phyloP scores from a whole-genome alignment of 2,888 invertebrate species.

The Ectobius pallidus region DNA sequence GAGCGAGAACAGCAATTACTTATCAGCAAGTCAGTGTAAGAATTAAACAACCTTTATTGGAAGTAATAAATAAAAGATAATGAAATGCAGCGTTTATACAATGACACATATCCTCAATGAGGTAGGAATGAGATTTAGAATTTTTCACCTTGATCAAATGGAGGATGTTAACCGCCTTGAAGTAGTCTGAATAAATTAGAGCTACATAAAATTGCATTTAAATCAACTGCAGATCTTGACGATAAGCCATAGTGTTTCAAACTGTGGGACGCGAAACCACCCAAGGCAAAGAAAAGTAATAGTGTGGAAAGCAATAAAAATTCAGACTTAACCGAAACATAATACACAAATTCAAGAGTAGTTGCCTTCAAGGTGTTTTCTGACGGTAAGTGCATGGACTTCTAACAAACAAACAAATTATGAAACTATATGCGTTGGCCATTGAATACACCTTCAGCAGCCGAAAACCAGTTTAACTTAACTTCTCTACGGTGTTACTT shows the following conservation, averaged over 20 bases:
- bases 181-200: not conserved
- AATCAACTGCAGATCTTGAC: not conserved
- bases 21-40: not conserved
- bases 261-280: not conserved
- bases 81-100: not conserved
- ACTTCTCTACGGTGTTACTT: no score
- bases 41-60: not conserved
- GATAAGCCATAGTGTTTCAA: not conserved
- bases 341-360: not conserved
- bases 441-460: no score
- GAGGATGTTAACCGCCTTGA: not conserved
- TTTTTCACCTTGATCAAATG: not conserved
- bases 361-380: not conserved
- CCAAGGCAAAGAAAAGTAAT: not conserved
- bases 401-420: no score
- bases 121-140: no score
- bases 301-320: not conserved
- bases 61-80: not conserved
- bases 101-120: no score
- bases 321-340: not conserved
- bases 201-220: not conserved
- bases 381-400: not conserved
- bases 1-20: not conserved
- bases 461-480: no score
- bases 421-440: no score